A percentile compares a stretch with the other conserved stretches of the same genome.
These are phyloP conservation scores for Eulemur macaco DNA, from an alignment of 2,113 vertebrate genomes.

Conservation along the genomic window DNA sequence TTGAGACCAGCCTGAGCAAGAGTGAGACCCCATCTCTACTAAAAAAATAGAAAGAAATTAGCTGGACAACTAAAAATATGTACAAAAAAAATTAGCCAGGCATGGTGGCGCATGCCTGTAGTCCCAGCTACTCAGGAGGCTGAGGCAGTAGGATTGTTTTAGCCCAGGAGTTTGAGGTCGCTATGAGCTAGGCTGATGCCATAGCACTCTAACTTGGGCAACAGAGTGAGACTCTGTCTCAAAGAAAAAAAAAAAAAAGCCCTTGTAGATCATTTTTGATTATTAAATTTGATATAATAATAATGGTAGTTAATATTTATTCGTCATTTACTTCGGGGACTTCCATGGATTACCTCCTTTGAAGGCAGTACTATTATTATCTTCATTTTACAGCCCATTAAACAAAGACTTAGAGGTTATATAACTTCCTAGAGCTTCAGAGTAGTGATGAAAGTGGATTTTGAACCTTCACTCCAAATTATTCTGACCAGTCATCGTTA, in stretches of 20 bases:
- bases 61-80: too few relatives aligned
- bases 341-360: not conserved
- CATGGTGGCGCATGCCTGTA: too few relatives aligned
- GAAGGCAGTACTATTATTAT: not conserved
- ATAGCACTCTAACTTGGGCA: too few relatives aligned
- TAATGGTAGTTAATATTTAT: constrained; percentile 31
- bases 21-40: too few relatives aligned
- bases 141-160: too few relatives aligned
- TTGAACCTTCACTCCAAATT: not conserved
- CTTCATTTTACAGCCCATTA: not conserved
- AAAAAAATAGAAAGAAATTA: too few relatives aligned
- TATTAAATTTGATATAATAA: not conserved
- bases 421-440: not conserved
- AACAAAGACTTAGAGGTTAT: not conserved
- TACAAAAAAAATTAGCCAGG: too few relatives aligned
- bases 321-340: not conserved
- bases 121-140: too few relatives aligned
- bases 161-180: too few relatives aligned
- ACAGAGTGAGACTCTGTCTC: too few relatives aligned
- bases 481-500: not conserved
- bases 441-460: not conserved
- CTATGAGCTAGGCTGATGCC: too few relatives aligned
- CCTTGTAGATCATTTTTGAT: not conserved
- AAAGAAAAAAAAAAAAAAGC: not conserved
- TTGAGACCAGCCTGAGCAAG: too few relatives aligned